Base-by-base conservation (phyloP, 2,888 invertebrate species). In the Pilophorus perplexus region DNA sequence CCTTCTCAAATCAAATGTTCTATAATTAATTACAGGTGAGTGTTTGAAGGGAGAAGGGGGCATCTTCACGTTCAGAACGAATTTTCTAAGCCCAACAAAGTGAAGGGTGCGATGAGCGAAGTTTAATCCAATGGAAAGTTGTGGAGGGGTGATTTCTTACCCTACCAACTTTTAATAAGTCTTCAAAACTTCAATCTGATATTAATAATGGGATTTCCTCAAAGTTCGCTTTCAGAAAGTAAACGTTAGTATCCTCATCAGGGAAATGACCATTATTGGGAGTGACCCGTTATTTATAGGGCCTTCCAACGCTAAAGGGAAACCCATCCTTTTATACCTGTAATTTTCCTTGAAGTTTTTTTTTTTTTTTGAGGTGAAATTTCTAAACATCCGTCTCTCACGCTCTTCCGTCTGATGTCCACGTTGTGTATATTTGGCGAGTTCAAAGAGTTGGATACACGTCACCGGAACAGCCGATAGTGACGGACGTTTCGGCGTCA, bases 111-210 rank as follows among this genome's bases (percentile, higher is more conserved):
- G 52, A 52, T 52, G 52, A 28, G 52, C 52, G 28, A 52, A 52
- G 52, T 52, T 52, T 52, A 52, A 52, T 52, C 52, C 28, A 52
- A 52, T 52, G 52, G 52, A 52, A 52, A 52, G 25, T 52, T 28
- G 8, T 5, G 6, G 18, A 52, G 28, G 33, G 28, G 52, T 52
- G 52, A 52, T 52, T 52, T 52, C 52, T 28, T 52, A 52, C 25
- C 52, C 33, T 16, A 16, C 28, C 4, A 52, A 52, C 27, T 52
- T 52, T 52, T 52, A 52, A 52, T 52, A 52, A 52, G 52, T 28
- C 52, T 14, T 52, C 52, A 52, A n/a, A 52, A 28, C 52, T 52
- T 52, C 52, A 52, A 52, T 52, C 52, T 52, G 52, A 52, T 52
- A 52, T 28, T 28, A 52, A 52, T 52, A 28, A 52, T 28, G 52